A percentile compares a stretch with the other conserved stretches of the same genome.
Conservation (phyloP, 2,888 invertebrate genomes). For the Odontocerum albicorne region DNA sequence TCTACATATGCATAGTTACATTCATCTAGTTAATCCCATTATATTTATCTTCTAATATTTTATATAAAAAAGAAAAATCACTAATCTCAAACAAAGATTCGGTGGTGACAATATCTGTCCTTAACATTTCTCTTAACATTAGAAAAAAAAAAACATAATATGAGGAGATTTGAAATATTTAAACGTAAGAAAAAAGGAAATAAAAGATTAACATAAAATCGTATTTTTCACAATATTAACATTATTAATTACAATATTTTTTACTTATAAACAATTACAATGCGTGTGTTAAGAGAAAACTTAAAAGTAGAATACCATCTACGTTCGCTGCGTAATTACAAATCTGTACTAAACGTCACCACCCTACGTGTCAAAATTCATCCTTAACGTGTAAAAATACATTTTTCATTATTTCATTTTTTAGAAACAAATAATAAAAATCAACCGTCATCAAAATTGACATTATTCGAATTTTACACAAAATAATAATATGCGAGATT, state of each 20-base stretch:
- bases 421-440: conserved; percentile 17
- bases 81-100: conserved; percentile 7
- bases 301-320: conserved; percentile 8
- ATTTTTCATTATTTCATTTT: conserved; percentile 10
- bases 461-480: conserved; percentile 10
- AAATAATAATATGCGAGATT: background rate
- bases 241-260: conserved; percentile 6
- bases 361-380: conserved; percentile 5
- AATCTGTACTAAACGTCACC: conserved; percentile 5
- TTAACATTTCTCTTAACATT: too few relatives aligned
- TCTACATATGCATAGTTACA: conserved; percentile 29
- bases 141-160: too few relatives aligned
- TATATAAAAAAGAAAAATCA: background rate
- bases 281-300: background rate
- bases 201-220: too few relatives aligned
- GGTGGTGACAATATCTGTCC: conserved; percentile 1
- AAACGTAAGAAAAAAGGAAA: too few relatives aligned
- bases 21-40: conserved; percentile 17
- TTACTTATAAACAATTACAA: conserved; percentile 1
- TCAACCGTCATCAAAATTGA: conserved; percentile 12
- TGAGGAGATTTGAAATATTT: too few relatives aligned
- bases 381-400: conserved; percentile 3
- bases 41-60: conserved; percentile 8
- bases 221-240: conserved; percentile 9
- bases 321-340: conserved; percentile 11